A percentile compares a stretch with the other conserved stretches of the same genome.
Conservation (phyloP, 2,797 vertebrate species). For the Neoniphon sammara region DNA sequence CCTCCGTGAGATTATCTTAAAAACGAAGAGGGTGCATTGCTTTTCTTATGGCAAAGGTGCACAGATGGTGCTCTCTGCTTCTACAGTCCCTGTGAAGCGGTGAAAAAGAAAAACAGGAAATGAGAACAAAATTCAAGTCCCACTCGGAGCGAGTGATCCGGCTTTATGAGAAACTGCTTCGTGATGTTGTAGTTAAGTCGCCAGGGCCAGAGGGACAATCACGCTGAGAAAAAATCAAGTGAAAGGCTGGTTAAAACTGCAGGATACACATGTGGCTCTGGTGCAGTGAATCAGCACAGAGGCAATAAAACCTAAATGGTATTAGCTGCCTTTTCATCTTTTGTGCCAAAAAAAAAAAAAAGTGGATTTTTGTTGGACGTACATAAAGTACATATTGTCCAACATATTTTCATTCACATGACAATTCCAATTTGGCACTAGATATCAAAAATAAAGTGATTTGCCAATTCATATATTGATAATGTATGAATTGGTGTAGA, state of each 20-base stretch:
- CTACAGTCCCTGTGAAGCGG: conserved; percentile 61
- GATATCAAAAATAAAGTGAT: neutral
- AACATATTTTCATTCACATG: neutral
- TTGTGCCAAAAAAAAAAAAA: neutral
- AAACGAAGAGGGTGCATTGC: conserved; percentile 19
- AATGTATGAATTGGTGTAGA: neutral
- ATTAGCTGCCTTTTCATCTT: neutral
- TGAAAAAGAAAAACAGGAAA: conserved; percentile 65
- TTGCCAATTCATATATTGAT: neutral
- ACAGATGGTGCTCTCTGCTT: conserved; percentile 69
- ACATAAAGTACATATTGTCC: neutral
- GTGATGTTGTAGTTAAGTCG: conserved; percentile 22
- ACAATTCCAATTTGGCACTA: neutral
- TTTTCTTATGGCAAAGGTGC: conserved; percentile 22
- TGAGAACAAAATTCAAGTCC: conserved; percentile 60
- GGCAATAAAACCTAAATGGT: conserved; percentile 11
- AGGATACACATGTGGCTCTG: neutral
- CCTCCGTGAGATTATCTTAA: conserved; percentile 56
- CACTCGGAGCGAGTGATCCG: conserved; percentile 57
- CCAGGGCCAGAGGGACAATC: neutral
- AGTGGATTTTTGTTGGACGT: neutral
- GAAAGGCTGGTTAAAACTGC: conserved; percentile 6
- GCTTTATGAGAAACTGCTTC: conserved; percentile 41
- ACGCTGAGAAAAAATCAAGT: conserved; percentile 14
- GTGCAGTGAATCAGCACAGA: conserved; percentile 14